A percentile compares a stretch with the other conserved stretches of the same genome.
These are phyloP conservation scores for Eurosta solidaginis DNA, from an alignment of 1,140 invertebrate species.

Conservation along the genomic window DNA sequence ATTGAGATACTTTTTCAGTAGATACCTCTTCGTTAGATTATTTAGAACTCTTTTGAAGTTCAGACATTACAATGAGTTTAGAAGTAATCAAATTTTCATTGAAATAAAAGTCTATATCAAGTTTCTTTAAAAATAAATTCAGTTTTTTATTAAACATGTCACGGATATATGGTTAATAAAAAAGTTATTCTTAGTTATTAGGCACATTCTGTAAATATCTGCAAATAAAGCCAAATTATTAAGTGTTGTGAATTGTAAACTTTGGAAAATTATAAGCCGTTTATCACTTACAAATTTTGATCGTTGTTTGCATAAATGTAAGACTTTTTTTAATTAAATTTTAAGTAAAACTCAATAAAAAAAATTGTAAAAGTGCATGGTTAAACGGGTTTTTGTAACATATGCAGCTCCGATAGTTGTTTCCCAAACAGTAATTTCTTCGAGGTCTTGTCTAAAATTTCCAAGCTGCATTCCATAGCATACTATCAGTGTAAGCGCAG, in stretches of 20 bases:
- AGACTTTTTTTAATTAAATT: not conserved
- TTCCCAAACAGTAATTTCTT: too few relatives aligned
- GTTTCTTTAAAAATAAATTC: conserved; percentile 1
- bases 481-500: too few relatives aligned
- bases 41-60: too few relatives aligned
- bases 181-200: conserved; percentile 19
- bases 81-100: conserved; percentile 6
- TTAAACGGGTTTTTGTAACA: too few relatives aligned
- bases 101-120: not conserved
- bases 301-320: conserved; percentile 7
- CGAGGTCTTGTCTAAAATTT: too few relatives aligned
- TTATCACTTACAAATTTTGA: not conserved
- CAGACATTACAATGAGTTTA: too few relatives aligned
- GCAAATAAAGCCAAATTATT: conserved; percentile 24
- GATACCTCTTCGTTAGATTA: too few relatives aligned
- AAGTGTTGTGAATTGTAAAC: conserved; percentile 26
- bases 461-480: too few relatives aligned
- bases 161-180: conserved; percentile 18
- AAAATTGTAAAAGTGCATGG: not conserved
- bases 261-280: conserved; percentile 16
- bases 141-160: conserved; percentile 25
- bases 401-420: too few relatives aligned
- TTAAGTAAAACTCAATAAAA: not conserved
- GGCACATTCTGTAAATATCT: conserved; percentile 17
- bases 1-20: too few relatives aligned